These are phyloP conservation scores for Atethmia centrago DNA, from an alignment of 2,888 invertebrate genomes.

Conservation along the genomic window DNA sequence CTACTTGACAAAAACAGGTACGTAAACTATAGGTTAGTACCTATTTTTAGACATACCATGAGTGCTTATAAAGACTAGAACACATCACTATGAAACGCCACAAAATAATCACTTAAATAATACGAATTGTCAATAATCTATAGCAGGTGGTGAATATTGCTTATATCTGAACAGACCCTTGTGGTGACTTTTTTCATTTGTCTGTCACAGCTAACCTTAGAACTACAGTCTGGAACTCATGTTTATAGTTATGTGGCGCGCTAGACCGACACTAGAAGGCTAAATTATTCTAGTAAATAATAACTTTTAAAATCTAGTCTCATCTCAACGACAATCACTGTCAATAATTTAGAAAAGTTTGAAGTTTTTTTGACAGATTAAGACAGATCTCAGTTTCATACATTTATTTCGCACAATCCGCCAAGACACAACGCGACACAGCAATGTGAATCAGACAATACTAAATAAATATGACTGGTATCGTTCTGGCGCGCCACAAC, in stretches of 20 bases:
- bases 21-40: slow-evolving; percentile 33
- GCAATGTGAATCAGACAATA: not conserved
- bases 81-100: not conserved
- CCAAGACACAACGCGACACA: not conserved
- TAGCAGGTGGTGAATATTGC: slow-evolving; percentile 9
- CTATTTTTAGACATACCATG: slow-evolving; percentile 11
- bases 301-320: not conserved
- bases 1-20: slow-evolving; percentile 48
- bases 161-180: slow-evolving; percentile 54
- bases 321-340: not conserved
- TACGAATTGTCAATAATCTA: not conserved
- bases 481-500: too few species aligned
- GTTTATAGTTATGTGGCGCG: not conserved
- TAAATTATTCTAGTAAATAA: not conserved
- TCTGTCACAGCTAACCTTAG: not conserved
- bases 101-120: not conserved
- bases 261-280: too few species aligned
- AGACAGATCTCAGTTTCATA: not conserved
- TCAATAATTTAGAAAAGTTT: not conserved
- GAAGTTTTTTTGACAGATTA: not conserved
- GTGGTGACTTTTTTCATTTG: slow-evolving; percentile 1
- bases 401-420: not conserved
- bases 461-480: not conserved
- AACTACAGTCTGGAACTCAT: not conserved
- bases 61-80: slow-evolving; percentile 12